Evolutionary conservation across 2,113 vertebrate species (phyloP).

Genomic region (Nycticebus coucang): DNA sequence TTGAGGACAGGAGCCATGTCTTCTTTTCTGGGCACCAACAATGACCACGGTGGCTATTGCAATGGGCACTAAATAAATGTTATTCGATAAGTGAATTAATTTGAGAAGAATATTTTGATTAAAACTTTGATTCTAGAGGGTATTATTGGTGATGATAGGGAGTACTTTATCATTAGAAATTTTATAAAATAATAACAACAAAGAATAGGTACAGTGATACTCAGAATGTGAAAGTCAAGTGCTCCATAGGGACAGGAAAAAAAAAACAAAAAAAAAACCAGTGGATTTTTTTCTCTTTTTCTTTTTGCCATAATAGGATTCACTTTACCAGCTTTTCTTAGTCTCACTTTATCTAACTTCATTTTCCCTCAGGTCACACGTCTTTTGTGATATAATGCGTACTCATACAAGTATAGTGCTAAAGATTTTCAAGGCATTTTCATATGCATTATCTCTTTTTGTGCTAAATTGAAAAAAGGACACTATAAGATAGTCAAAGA

Average conservation of each 20-base stretch:
- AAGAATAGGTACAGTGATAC: background rate
- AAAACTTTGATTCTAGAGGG: constrained; percentile 9
- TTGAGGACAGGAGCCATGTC: background rate
- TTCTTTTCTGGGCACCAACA: background rate
- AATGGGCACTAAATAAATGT: background rate
- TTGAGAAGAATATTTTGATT: constrained; percentile 32
- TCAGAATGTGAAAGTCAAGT: background rate
- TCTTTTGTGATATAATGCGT: constrained; percentile 43
- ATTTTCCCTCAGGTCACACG: background rate
- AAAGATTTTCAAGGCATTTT: constrained; percentile 8
- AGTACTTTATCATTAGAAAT: background rate
- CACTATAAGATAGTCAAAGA: background rate
- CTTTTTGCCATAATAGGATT: background rate
- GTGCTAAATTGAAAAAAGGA: background rate
- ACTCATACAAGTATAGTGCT: background rate
- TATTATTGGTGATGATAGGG: background rate
- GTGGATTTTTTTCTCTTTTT: background rate
- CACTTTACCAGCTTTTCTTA: background rate
- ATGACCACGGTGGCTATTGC: background rate
- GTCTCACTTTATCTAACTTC: background rate
- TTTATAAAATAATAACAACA: constrained; percentile 24
- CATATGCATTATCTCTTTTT: background rate
- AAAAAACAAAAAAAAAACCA: background rate
- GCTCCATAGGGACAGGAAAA: background rate
- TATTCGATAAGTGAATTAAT: background rate